phyloP scores from a whole-genome alignment of 2,113 vertebrate species.

The Centropristis striata region DNA sequence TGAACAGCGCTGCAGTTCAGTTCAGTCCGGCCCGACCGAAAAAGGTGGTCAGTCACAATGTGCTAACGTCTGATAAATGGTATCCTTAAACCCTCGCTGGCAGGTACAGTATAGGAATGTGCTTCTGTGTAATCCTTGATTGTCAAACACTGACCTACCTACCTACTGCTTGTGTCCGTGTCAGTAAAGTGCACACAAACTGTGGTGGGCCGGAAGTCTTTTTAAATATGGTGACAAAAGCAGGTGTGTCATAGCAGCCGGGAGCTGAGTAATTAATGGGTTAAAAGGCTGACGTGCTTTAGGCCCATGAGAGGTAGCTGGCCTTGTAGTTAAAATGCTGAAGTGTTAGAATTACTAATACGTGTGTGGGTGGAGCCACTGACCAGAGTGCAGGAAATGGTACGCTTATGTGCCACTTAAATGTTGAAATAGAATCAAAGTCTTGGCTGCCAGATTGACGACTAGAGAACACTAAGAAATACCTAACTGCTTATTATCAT shows the following conservation, averaged over 20 bases:
- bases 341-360: conserved; percentile 65
- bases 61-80: conserved; percentile 25
- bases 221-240: conserved; percentile 40
- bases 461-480: conserved; percentile 45
- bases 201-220: conserved; percentile 36
- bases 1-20: conserved; percentile 15
- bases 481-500: conserved; percentile 54
- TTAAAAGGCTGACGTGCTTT: conserved; percentile 68
- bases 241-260: conserved; percentile 34
- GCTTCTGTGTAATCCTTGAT: conserved; percentile 80
- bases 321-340: conserved; percentile 57
- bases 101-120: conserved; percentile 73
- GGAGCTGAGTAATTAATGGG: conserved; percentile 46
- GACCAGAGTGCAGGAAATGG: conserved; percentile 51
- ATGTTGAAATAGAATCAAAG: conserved; percentile 42
- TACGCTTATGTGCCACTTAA: conserved; percentile 51
- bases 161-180: conserved; percentile 41
- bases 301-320: conserved; percentile 69
- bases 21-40: conserved; percentile 30
- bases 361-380: conserved; percentile 62
- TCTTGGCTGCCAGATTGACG: conserved; percentile 31
- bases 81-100: conserved; percentile 56
- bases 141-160: conserved; percentile 76
- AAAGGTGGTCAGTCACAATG: conserved; percentile 36
- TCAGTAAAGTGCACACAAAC: conserved; percentile 71